Evolutionary conservation across 2,113 vertebrate genomes (phyloP).

Genomic region (Apteryx owenii): DNA sequence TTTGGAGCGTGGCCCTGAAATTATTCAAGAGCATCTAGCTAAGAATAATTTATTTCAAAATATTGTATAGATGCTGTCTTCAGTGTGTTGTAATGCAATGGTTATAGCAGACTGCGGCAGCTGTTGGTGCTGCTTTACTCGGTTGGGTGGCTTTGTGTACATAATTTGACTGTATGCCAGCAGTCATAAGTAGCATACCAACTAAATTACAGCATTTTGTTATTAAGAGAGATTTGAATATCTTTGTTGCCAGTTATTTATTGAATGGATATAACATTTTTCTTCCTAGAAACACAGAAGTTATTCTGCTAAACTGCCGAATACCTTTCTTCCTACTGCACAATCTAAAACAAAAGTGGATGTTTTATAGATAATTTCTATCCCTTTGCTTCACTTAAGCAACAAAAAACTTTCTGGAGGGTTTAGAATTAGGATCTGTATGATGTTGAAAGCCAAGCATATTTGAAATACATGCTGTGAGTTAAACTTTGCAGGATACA

Average conservation of each 20-base stretch:
- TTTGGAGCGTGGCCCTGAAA: not conserved
- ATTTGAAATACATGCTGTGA: not conserved
- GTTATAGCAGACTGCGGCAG: constrained; percentile 6
- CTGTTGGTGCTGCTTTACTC: not conserved
- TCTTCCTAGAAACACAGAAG: not conserved
- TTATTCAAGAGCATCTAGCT: not conserved
- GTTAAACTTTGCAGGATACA: not conserved
- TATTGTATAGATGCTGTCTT: not conserved
- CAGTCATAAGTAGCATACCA: not conserved
- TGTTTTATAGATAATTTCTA: not conserved
- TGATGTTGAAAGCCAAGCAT: not conserved
- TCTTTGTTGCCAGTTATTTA: not conserved
- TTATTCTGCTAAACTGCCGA: not conserved
- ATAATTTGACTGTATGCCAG: not conserved
- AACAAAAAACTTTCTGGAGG: not conserved
- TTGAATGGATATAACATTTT: not conserved
- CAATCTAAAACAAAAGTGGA: not conserved
- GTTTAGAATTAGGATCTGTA: not conserved
- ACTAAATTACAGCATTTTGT: not conserved
- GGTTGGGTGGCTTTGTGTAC: not conserved
- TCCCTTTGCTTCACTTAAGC: not conserved
- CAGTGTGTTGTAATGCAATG: not conserved
- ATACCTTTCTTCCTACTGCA: not conserved
- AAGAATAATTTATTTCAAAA: constrained; percentile 31
- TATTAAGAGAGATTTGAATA: not conserved